phyloP scores from a whole-genome alignment of 2,113 vertebrate genomes.

The Leucopsar rothschildi region DNA sequence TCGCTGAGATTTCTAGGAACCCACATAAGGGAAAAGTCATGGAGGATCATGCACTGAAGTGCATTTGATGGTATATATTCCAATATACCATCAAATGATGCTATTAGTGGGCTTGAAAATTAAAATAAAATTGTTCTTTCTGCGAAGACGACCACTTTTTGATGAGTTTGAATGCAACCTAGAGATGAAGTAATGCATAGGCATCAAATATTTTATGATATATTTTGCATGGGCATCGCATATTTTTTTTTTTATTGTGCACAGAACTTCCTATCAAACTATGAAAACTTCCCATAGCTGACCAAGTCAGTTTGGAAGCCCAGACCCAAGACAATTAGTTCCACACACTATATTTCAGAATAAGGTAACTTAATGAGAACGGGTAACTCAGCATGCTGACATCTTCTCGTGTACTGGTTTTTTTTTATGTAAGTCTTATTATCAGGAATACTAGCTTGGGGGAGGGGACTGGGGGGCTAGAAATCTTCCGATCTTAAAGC shows the following conservation, averaged over 20 bases:
- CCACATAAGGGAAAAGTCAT: neutral
- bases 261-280: neutral
- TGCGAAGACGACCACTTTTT: neutral
- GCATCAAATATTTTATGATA: neutral
- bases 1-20: neutral
- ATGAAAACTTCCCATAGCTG: neutral
- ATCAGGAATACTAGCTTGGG: neutral
- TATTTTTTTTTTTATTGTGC: neutral
- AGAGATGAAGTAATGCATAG: neutral
- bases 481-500: neutral
- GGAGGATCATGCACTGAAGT: neutral
- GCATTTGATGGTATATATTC: neutral
- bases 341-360: neutral
- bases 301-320: neutral
- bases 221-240: neutral
- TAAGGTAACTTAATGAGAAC: neutral
- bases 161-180: neutral
- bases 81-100: neutral
- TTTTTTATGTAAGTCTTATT: neutral
- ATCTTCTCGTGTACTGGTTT: neutral
- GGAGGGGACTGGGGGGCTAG: fast-evolving
- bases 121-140: neutral
- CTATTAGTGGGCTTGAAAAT: neutral
- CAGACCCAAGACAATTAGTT: neutral
- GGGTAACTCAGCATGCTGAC: neutral